Percentiles rank a stretch among this genome's conserved stretches.
Conservation (phyloP, 1,140 invertebrate species). For the Sitodiplosis mosellana region DNA sequence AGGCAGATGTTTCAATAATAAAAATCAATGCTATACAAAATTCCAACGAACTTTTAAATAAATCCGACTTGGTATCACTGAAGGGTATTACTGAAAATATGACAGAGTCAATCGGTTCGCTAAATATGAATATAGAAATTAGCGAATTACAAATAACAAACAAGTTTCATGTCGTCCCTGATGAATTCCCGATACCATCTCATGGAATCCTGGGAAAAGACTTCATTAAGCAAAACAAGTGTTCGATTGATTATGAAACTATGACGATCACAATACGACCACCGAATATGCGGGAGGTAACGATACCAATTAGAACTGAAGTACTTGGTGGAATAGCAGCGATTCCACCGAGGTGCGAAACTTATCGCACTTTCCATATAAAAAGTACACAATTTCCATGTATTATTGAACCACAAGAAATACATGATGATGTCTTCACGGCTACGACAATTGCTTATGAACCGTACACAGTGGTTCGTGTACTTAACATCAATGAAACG, state of each 20-base stretch:
- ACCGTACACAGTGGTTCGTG: too few relatives aligned
- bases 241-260: background rate
- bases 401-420: background rate
- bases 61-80: background rate
- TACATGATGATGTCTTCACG: background rate
- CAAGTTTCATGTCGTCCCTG: background rate
- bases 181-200: background rate
- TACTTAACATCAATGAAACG: too few relatives aligned
- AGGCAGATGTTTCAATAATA: background rate
- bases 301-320: background rate
- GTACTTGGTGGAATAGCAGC: background rate
- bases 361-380: background rate
- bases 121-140: background rate
- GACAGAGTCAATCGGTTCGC: background rate
- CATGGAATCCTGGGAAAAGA: background rate
- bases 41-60: background rate
- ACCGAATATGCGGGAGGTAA: background rate
- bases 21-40: background rate
- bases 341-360: background rate
- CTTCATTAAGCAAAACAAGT: background rate
- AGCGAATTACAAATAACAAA: background rate
- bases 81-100: background rate
- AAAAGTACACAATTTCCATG: background rate
- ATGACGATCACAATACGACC: background rate
- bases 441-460: background rate